These are phyloP conservation scores for Coptodon bakossiorum DNA, from an alignment of 2,113 vertebrate genomes.

Conservation along the genomic window DNA sequence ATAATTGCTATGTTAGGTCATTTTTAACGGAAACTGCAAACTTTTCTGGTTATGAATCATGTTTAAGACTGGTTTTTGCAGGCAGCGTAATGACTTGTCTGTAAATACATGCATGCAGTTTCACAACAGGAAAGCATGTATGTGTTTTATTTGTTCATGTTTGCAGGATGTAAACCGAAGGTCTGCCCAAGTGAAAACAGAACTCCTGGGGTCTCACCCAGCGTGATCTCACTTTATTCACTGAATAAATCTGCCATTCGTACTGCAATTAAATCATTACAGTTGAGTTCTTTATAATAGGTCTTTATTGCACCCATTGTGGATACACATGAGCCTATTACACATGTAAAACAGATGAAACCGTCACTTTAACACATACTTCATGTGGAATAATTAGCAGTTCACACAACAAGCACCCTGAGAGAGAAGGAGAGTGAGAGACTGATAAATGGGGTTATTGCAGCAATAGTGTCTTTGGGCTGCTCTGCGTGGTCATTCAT, in stretches of 20 bases:
- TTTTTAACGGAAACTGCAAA: background rate
- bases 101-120: background rate
- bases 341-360: conserved; percentile 22
- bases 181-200: background rate
- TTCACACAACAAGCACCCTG: background rate
- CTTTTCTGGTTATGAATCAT: background rate
- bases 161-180: background rate
- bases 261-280: conserved; percentile 30
- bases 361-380: background rate
- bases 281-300: conserved; percentile 21
- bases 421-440: background rate
- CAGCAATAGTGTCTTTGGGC: background rate
- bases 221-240: background rate
- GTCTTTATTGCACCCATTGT: background rate
- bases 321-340: conserved; percentile 12
- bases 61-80: background rate
- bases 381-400: background rate
- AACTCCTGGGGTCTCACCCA: background rate
- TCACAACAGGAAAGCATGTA: background rate
- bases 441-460: background rate
- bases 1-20: background rate
- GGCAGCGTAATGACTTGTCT: background rate
- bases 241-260: conserved; percentile 10
- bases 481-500: background rate
- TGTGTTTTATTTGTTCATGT: background rate